Percentiles rank a stretch among this genome's conserved stretches.
These are phyloP conservation scores for Callopanchax toddi DNA, from an alignment of 2,113 vertebrate species.

Conservation along the genomic window DNA sequence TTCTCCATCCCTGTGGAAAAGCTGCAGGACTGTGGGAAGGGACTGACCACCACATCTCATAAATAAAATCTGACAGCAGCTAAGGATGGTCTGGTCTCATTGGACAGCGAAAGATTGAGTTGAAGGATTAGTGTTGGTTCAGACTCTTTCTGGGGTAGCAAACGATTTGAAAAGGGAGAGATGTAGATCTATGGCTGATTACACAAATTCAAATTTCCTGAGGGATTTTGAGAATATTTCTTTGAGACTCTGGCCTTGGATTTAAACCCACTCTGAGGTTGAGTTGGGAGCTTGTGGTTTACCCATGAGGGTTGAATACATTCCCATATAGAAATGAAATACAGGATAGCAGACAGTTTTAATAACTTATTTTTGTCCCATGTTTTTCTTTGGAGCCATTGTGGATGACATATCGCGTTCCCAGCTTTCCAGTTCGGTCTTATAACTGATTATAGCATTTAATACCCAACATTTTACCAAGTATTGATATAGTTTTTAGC, in stretches of 20 bases:
- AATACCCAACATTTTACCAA: neutral
- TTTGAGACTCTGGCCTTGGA: constrained; percentile 35
- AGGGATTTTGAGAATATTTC: constrained; percentile 37
- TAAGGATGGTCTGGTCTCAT: constrained; percentile 44
- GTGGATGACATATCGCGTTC: constrained; percentile 24
- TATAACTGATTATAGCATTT: neutral
- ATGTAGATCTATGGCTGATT: constrained; percentile 53
- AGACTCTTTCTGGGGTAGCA: constrained; percentile 39
- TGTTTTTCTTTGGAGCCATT: constrained; percentile 29
- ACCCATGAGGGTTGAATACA: constrained; percentile 32
- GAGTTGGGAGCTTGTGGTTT: constrained; percentile 45
- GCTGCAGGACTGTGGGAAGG: constrained; percentile 64
- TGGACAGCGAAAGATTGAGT: constrained; percentile 45
- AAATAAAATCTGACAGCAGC: constrained; percentile 66
- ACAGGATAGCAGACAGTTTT: constrained; percentile 24
- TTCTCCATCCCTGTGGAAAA: constrained; percentile 40
- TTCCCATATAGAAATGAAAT: constrained; percentile 50
- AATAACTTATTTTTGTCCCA: constrained; percentile 31
- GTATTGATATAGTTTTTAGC: neutral
- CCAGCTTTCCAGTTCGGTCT: constrained; percentile 1
- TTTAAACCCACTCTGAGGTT: constrained; percentile 39
- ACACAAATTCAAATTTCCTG: constrained; percentile 50
- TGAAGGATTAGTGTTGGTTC: constrained; percentile 42
- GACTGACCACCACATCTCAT: constrained; percentile 48
- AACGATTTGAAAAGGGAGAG: constrained; percentile 45